Evolutionary conservation across 2,797 vertebrate genomes (phyloP).

Genomic region (Macropus fuliginosus): DNA sequence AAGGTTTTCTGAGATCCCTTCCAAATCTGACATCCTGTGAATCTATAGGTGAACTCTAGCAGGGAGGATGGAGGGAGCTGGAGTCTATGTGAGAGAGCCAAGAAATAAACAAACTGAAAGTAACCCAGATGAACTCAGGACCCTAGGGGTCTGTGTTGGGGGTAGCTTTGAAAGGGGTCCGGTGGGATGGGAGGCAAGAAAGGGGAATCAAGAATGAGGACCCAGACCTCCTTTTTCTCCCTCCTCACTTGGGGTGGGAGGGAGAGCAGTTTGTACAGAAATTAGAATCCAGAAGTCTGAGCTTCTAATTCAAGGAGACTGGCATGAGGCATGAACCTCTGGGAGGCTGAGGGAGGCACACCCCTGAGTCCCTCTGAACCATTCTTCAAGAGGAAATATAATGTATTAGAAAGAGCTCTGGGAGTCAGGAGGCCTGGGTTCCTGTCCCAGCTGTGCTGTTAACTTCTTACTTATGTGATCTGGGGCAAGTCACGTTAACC

Average conservation of each 20-base stretch:
- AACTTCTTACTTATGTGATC: background rate
- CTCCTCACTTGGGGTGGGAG: background rate
- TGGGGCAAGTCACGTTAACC: background rate
- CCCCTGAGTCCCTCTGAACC: background rate
- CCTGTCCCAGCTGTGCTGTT: background rate
- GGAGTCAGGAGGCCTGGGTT: background rate
- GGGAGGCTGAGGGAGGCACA: conserved; percentile 1
- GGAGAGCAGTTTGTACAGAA: conserved; percentile 31
- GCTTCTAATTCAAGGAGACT: conserved; percentile 31
- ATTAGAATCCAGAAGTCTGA: conserved; percentile 43
- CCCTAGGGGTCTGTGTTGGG: conserved; percentile 47
- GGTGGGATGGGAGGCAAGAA: conserved; percentile 47
- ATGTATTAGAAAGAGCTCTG: background rate
- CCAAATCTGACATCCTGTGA: conserved; percentile 28
- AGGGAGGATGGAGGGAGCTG: conserved; percentile 63
- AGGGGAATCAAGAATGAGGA: background rate
- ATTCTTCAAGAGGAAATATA: conserved; percentile 23
- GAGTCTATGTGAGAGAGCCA: conserved; percentile 44
- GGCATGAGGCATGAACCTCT: background rate
- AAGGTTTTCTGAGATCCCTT: conserved; percentile 31
- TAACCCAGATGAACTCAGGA: conserved; percentile 79
- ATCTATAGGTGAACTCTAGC: conserved; percentile 55
- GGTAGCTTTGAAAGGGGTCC: conserved; percentile 40
- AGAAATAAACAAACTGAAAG: conserved; percentile 75
- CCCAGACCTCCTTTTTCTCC: background rate